Evolutionary conservation across 1,140 invertebrate genomes (phyloP).

Genomic region (Mylabris phalerata): DNA sequence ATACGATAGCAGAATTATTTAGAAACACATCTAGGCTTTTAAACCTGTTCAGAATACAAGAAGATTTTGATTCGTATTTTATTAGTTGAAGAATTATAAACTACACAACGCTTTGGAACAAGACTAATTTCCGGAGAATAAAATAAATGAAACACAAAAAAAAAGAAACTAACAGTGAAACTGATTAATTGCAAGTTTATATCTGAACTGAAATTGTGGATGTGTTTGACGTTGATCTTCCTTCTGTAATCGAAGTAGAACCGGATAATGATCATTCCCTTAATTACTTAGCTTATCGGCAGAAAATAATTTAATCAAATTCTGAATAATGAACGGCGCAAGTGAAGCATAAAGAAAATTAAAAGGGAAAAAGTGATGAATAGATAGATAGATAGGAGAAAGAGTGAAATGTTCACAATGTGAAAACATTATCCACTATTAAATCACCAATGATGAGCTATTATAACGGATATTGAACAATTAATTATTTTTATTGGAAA

Average conservation of each 20-base stretch:
- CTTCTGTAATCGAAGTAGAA: constrained; percentile 10
- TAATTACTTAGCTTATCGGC: constrained; percentile 18
- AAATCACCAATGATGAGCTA: constrained; percentile 1
- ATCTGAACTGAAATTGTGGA: constrained; percentile 8
- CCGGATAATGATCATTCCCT: constrained; percentile 16
- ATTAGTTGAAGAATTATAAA: no score
- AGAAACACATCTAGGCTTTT: no score
- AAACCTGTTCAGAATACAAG: no score
- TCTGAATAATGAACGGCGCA: constrained; percentile 9
- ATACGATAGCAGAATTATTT: no score
- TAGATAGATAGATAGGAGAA: constrained; percentile 5
- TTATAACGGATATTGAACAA: not conserved
- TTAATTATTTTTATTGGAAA: constrained; percentile 3
- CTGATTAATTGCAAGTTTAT: constrained; percentile 17
- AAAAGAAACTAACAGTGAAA: constrained; percentile 6
- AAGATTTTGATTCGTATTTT: no score
- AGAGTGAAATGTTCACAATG: constrained; percentile 2
- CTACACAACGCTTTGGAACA: no score
- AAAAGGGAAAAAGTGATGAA: constrained; percentile 1
- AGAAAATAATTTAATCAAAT: constrained; percentile 18
- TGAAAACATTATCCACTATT: constrained; percentile 9
- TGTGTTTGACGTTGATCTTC: constrained; percentile 12
- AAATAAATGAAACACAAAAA: not conserved
- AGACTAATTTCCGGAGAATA: no score
- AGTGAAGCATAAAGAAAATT: constrained; percentile 16